Evolutionary conservation across 2,888 invertebrate species (phyloP), one percentile per base, ranked within the genome.

Genomic region (Nephrotoma appendiculata): DNA sequence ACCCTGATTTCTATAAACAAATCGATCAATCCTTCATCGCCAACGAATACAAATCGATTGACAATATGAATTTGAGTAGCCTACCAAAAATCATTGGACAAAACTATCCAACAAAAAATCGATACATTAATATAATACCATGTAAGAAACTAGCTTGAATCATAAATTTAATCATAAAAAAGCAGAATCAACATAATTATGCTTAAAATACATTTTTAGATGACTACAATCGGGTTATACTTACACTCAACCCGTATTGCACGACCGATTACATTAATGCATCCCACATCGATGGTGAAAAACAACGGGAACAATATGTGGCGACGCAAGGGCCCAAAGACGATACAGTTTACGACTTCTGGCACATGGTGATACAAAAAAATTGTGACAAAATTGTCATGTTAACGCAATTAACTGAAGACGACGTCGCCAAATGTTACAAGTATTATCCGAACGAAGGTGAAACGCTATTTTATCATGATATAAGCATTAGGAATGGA

Each of bases 241-340:
- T 95, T 86, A 91, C 93, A 45, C 91, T 92, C 6, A 92, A 92
- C 85, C 92, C 93, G 86, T 93, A 93, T 88, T 92, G 93, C 88
- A 93, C 93, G 86, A 93, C 94, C 0, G 95, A 95, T 91, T 96
- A 95, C 89, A 95, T 96, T 87, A 96, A 96, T 90, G 96, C 96
- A 5, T 95, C 95, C 1, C 95, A 94, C 89, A 94, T 96, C 87
- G 94, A 94, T 89, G 96, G 96, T 15, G 94, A 93, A 88, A 92
- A 93, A 2, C 93, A 93, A 3, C 92, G 93, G 84, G 92, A 94
- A 87, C 95, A 95, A 89, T 96, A 95, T 89, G 95, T 96, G 87
- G 96, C 96, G 6, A 94, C 95, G n/a, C 96, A 96, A 91, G 96
- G 95, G 0, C 96, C 96, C 0, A 93, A 95, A 87, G 93, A 93